Conservation (phyloP, 2,797 vertebrate genomes). For the Zalophus californianus region DNA sequence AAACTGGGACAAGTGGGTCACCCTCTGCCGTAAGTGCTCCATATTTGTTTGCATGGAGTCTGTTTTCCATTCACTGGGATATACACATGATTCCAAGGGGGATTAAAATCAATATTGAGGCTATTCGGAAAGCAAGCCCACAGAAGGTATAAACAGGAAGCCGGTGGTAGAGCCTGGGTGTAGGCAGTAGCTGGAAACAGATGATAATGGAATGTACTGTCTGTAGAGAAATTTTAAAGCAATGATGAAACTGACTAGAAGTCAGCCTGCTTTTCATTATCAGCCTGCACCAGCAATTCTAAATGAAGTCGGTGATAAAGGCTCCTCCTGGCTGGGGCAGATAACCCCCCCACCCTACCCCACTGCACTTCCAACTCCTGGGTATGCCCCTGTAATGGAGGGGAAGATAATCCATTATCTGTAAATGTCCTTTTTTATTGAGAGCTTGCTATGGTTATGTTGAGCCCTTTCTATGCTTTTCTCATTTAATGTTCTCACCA, state of each 20-base stretch:
- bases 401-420: background rate
- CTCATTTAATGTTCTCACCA: background rate
- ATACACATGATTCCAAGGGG: background rate
- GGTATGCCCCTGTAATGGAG: background rate
- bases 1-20: background rate
- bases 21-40: background rate
- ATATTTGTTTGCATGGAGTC: background rate
- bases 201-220: background rate
- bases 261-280: background rate
- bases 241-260: background rate
- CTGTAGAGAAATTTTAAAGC: background rate
- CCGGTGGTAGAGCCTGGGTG: fast-evolving
- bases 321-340: too few relatives aligned
- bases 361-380: background rate
- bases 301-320: background rate
- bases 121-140: background rate
- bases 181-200: too few relatives aligned
- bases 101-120: background rate
- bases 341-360: background rate
- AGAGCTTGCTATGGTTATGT: background rate
- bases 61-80: background rate
- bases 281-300: background rate
- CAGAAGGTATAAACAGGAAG: background rate
- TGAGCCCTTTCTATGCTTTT: background rate
- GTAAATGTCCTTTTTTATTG: background rate